A percentile compares a stretch with the other conserved stretches of the same genome.
Evolutionary conservation across 2,888 invertebrate genomes (phyloP).

Genomic region (Crossocerus cetratus): DNA sequence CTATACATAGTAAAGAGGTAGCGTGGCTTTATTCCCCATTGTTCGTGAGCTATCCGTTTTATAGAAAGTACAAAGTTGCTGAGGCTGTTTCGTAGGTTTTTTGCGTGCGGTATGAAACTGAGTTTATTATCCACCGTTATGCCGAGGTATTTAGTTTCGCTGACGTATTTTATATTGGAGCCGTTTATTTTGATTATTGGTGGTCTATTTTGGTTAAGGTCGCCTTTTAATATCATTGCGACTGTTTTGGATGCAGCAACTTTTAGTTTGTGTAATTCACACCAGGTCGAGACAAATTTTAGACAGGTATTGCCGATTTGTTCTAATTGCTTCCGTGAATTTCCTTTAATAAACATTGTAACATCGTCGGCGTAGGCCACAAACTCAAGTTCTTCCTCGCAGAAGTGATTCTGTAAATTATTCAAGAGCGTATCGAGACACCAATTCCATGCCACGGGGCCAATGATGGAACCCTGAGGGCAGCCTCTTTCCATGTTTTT

Average conservation of each 20-base stretch:
- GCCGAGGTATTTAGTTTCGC: constrained; percentile 19
- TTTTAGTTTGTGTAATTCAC: constrained; percentile 12
- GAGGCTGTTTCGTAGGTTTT: constrained; percentile 7
- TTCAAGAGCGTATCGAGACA: constrained; percentile 37
- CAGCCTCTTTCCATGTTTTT: constrained; percentile 32
- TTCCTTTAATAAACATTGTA: constrained; percentile 12
- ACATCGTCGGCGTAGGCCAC: constrained; percentile 39
- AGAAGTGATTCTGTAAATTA: neutral
- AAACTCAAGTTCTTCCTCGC: neutral
- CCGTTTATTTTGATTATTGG: neutral
- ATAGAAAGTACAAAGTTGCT: neutral
- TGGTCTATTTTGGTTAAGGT: neutral
- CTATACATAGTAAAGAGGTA: constrained; percentile 4
- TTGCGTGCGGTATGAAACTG: constrained; percentile 14
- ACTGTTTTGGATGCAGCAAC: constrained; percentile 3
- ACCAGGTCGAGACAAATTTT: constrained; percentile 7
- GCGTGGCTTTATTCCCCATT: constrained; percentile 21
- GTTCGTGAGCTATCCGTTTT: constrained; percentile 1
- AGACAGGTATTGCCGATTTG: neutral
- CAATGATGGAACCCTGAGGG: constrained; percentile 55
- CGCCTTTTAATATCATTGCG: constrained; percentile 28
- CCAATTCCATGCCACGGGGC: constrained; percentile 46
- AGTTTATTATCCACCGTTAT: constrained; percentile 13
- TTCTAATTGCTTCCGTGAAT: constrained; percentile 8
- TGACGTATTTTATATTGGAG: constrained; percentile 2